Percentiles rank a stretch among this genome's conserved stretches.
Conservation (phyloP, 2,888 invertebrate species). For the Neelides folsomi region DNA sequence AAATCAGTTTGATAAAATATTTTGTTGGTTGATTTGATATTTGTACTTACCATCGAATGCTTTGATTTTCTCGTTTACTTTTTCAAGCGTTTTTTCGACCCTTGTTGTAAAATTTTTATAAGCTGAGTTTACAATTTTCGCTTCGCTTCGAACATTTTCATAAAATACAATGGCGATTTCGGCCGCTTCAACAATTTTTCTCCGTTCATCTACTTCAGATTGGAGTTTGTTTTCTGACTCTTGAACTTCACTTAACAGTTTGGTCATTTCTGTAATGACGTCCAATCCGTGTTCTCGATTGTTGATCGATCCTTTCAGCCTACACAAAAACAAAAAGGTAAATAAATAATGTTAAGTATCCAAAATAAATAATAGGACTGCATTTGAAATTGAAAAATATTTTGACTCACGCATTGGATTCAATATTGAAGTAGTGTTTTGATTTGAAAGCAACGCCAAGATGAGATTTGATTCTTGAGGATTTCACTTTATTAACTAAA, state of each 20-base stretch:
- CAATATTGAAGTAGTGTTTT: constrained; percentile 30
- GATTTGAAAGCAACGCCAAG: constrained; percentile 29
- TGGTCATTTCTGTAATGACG: constrained; percentile 26
- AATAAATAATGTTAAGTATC: background rate
- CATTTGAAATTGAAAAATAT: no score
- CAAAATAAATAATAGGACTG: background rate
- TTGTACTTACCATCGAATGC: constrained; percentile 46
- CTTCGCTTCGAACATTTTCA: constrained; percentile 31
- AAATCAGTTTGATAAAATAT: background rate
- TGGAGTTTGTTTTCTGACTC: constrained; percentile 26
- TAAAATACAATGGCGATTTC: constrained; percentile 31
- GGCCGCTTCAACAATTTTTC: constrained; percentile 29
- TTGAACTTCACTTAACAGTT: constrained; percentile 23
- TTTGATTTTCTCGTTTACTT: constrained; percentile 65
- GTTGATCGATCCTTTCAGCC: constrained; percentile 26
- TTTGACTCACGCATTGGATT: constrained; percentile 21
- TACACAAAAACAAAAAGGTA: constrained; percentile 1
- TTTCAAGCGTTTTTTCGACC: constrained; percentile 70
- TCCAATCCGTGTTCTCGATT: constrained; percentile 30
- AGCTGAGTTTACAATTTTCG: constrained; percentile 42
- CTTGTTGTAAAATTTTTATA: constrained; percentile 85
- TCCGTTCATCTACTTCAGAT: constrained; percentile 28
- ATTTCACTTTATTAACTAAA: constrained; percentile 28
- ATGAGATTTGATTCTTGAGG: constrained; percentile 29
- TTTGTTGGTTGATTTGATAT: background rate